These are phyloP conservation scores for Prionace glauca DNA, from an alignment of 2,797 vertebrate genomes.

Conservation along the genomic window DNA sequence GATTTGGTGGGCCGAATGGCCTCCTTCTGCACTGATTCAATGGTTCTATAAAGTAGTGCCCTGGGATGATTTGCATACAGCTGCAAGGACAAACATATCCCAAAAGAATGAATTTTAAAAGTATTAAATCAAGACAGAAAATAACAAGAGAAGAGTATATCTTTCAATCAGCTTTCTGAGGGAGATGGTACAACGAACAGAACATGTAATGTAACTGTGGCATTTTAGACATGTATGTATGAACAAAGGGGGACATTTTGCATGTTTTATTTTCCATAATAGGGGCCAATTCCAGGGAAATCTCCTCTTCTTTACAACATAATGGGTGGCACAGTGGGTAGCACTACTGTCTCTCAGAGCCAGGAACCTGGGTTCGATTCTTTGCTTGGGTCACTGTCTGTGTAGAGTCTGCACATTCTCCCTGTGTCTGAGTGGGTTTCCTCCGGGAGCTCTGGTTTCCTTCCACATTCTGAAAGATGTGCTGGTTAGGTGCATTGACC, in stretches of 20 bases:
- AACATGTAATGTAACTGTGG: not conserved
- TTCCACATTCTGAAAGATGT: no score
- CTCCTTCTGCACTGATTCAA: no score
- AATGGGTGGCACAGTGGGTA: no score
- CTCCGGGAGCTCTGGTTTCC: no score
- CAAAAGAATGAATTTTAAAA: not conserved
- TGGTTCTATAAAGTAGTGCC: not conserved
- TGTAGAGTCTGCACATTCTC: no score
- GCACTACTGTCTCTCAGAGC: no score
- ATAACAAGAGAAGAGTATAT: not conserved
- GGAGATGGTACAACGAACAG: not conserved
- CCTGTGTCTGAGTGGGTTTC: no score
- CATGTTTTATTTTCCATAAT: not conserved
- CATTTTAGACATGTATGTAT: not conserved
- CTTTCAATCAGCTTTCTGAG: no score
- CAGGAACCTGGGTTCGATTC: no score
- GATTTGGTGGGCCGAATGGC: no score
- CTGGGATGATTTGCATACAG: not conserved
- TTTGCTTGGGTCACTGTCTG: no score
- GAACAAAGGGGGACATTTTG: not conserved
- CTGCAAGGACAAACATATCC: not conserved
- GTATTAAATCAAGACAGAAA: not conserved
- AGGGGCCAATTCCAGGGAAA: not conserved
- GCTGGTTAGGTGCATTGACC: no score
- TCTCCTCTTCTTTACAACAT: not conserved